Conservation (phyloP, 1,140 invertebrate species). For the Popillia japonica region DNA sequence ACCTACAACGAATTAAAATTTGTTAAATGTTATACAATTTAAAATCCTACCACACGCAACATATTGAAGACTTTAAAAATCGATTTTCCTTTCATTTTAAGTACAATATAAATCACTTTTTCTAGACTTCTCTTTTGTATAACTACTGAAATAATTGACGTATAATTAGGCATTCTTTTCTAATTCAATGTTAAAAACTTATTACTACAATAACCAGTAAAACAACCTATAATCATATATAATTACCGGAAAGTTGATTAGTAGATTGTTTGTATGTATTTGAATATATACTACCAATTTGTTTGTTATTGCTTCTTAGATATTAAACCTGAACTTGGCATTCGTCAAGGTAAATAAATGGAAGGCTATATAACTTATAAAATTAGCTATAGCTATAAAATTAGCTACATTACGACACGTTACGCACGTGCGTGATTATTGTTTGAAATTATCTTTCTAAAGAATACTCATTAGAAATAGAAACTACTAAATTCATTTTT, state of each 20-base stretch:
- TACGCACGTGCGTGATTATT: not conserved
- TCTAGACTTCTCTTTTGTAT: no score
- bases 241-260: not conserved
- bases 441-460: not conserved
- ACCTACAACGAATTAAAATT: no score
- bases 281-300: not conserved
- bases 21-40: no score
- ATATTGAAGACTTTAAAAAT: no score
- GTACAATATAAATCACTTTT: no score
- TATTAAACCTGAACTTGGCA: conserved; percentile 13
- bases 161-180: not conserved
- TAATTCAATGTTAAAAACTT: not conserved
- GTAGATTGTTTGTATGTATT: not conserved
- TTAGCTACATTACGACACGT: not conserved
- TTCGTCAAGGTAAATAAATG: not conserved
- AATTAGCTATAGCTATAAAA: no score
- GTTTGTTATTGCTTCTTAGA: not conserved
- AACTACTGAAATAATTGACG: not conserved
- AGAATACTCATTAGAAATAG: no score
- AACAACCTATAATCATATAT: not conserved
- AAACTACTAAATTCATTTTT: no score
- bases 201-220: not conserved
- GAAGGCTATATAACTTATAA: not conserved
- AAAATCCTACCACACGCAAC: no score
- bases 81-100: no score